Evolutionary conservation across 2,113 vertebrate genomes (phyloP).

Genomic region (Oreamnos americanus): DNA sequence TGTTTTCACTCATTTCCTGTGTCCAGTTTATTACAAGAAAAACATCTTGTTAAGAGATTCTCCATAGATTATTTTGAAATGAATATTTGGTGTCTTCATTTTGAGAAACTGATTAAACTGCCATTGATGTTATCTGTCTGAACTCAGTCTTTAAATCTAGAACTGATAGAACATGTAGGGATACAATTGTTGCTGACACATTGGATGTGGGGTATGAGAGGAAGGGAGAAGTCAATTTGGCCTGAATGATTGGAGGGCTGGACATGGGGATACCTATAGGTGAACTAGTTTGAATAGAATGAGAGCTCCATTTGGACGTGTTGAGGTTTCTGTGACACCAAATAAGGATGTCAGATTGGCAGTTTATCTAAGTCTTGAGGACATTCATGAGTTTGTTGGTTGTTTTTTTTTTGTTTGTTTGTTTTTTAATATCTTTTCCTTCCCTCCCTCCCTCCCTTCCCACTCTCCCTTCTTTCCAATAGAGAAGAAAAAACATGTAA

Average conservation of each 20-base stretch:
- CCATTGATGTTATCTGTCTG: background rate
- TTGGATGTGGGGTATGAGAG: background rate
- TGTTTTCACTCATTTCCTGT: conserved; percentile 5
- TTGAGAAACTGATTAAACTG: conserved; percentile 4
- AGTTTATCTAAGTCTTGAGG: background rate
- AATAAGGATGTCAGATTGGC: background rate
- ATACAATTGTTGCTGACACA: background rate
- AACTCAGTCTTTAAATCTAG: background rate
- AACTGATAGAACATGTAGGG: background rate
- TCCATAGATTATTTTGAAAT: conserved; percentile 3
- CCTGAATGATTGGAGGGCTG: background rate
- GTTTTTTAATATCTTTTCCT: background rate
- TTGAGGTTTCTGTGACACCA: background rate
- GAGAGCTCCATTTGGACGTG: background rate
- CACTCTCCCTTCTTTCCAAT: background rate
- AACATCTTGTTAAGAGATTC: background rate
- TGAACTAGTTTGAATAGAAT: background rate
- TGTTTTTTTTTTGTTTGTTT: background rate
- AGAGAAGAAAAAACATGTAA: background rate
- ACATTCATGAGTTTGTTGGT: background rate
- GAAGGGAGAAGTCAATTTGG: background rate
- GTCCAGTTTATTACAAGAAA: conserved; percentile 3
- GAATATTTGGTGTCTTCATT: background rate
- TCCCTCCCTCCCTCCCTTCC: background rate
- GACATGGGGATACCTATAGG: background rate